Conservation (phyloP, 2,888 invertebrate genomes). For the Leistus spinibarbis region DNA sequence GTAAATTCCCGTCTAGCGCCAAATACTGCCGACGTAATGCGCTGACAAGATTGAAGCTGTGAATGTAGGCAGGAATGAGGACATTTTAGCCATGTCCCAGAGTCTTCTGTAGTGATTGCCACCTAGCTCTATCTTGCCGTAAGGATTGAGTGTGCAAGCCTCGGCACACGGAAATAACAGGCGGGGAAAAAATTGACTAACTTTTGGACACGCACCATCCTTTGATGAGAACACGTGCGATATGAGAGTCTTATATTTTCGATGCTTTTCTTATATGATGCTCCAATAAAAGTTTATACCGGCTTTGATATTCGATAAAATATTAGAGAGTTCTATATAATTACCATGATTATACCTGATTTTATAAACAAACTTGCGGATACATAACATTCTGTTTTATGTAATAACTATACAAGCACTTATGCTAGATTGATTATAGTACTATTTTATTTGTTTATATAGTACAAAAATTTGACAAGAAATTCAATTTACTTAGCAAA, state of each 20-base stretch:
- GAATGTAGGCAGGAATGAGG: neutral
- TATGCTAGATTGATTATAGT: too few species aligned
- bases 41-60: slow-evolving; percentile 6
- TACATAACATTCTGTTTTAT: too few species aligned
- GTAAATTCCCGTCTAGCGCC: neutral
- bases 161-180: neutral
- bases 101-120: neutral
- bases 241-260: neutral
- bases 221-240: slow-evolving; percentile 22
- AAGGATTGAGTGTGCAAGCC: neutral
- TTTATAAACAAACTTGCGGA: too few species aligned
- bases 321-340: too few species aligned
- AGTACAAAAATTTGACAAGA: too few species aligned
- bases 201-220: slow-evolving; percentile 13
- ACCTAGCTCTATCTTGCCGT: neutral
- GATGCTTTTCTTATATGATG: neutral
- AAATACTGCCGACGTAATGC: slow-evolving; percentile 2
- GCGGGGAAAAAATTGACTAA: slow-evolving; percentile 1
- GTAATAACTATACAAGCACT: too few species aligned
- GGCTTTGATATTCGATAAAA: too few species aligned
- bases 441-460: too few species aligned
- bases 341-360: too few species aligned
- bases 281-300: neutral
- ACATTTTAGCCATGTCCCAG: neutral
- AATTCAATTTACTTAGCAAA: too few species aligned